Percentiles rank a stretch among this genome's conserved stretches.
These are phyloP conservation scores for Sphecodes monilicornis DNA, from an alignment of 2,888 invertebrate species.

Conservation along the genomic window DNA sequence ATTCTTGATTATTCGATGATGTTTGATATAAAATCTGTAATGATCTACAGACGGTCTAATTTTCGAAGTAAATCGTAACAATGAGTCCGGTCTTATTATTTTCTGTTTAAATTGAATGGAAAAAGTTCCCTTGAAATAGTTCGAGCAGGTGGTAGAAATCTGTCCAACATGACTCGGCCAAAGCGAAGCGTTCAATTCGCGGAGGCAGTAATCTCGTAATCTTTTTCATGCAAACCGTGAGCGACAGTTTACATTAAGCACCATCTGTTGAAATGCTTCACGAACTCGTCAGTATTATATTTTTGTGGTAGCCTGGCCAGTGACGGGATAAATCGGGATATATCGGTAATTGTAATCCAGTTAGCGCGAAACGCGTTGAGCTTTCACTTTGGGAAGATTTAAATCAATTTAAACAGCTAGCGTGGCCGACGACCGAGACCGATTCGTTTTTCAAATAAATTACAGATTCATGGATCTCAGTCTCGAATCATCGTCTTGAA, in stretches of 20 bases:
- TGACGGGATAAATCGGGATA: constrained; percentile 52
- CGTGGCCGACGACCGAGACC: background rate
- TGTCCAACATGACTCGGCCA: constrained; percentile 60
- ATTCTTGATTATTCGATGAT: background rate
- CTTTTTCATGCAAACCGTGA: constrained; percentile 10
- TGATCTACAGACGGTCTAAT: background rate
- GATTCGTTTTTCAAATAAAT: constrained; percentile 12
- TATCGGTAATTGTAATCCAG: constrained; percentile 6
- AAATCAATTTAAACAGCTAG: background rate
- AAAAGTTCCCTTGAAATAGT: background rate
- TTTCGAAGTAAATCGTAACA: background rate
- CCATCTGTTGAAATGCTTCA: constrained; percentile 62
- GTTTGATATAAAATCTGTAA: background rate
- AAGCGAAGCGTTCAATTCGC: constrained; percentile 49
- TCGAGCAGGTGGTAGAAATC: constrained; percentile 67
- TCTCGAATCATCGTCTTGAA: background rate
- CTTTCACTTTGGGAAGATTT: background rate
- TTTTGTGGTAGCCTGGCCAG: constrained; percentile 39
- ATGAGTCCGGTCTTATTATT: too few species aligned
- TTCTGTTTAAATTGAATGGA: constrained; percentile 20
- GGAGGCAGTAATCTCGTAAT: constrained; percentile 20
- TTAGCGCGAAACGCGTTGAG: background rate
- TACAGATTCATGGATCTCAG: background rate
- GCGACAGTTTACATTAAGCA: constrained; percentile 37
- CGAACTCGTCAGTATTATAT: constrained; percentile 35